phyloP scores from a whole-genome alignment of 2,888 invertebrate species.

The Nesidiocoris tenuis region DNA sequence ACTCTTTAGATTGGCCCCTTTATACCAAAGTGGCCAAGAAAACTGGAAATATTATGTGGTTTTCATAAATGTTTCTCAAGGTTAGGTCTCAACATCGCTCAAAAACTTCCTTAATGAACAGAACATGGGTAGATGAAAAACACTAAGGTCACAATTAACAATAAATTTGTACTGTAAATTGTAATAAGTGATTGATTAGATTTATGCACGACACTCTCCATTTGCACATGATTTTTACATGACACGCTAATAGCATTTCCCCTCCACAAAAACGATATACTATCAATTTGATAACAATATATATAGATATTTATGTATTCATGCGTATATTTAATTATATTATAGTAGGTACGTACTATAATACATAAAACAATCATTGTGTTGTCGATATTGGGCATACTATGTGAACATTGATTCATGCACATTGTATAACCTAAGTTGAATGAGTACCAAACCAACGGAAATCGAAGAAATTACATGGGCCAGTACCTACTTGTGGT shows the following conservation, averaged over 20 bases:
- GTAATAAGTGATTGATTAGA: slow-evolving; percentile 40
- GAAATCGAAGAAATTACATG: too few relatives aligned
- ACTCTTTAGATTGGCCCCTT: too few relatives aligned
- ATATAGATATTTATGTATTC: slow-evolving; percentile 34
- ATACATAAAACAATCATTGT: background rate
- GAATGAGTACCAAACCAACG: background rate
- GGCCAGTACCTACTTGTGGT: too few relatives aligned
- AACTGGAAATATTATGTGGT: too few relatives aligned
- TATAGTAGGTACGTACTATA: background rate
- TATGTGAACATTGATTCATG: background rate
- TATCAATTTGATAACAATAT: slow-evolving; percentile 45
- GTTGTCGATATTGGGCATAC: background rate
- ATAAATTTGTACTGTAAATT: slow-evolving; percentile 29
- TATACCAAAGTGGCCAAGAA: too few relatives aligned
- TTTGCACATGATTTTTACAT: background rate
- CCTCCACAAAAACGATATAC: slow-evolving; percentile 44
- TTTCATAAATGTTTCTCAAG: too few relatives aligned
- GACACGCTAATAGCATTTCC: slow-evolving; percentile 35
- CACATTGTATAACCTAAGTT: background rate
- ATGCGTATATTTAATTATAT: slow-evolving; percentile 16
- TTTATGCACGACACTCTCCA: background rate
- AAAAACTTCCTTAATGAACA: too few relatives aligned
- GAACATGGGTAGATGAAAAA: too few relatives aligned
- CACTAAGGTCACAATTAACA: background rate
- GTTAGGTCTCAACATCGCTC: too few relatives aligned